phyloP scores from a whole-genome alignment of 2,113 vertebrate genomes.

The Bufo bufo region DNA sequence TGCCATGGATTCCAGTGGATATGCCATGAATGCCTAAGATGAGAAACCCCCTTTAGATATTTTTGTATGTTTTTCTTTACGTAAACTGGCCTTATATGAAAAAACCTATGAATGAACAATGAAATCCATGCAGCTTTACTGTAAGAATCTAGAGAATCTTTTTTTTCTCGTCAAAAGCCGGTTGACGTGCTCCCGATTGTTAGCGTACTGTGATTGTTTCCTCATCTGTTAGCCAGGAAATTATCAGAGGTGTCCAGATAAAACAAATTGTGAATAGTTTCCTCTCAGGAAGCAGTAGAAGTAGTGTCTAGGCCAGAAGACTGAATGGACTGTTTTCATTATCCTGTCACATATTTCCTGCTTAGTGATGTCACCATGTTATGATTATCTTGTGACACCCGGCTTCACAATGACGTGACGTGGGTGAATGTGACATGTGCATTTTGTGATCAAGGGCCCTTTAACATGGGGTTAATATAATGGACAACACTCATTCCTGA shows the following conservation, averaged over 20 bases:
- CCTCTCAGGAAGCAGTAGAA: slow-evolving; percentile 74
- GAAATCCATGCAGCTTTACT: too few species aligned
- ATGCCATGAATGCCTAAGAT: too few species aligned
- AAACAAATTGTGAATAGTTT: slow-evolving; percentile 73
- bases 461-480: too few species aligned
- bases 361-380: neutral
- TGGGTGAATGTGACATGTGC: neutral
- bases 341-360: neutral
- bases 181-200: slow-evolving; percentile 54
- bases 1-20: too few species aligned
- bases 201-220: slow-evolving; percentile 67
- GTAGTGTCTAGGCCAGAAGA: slow-evolving; percentile 64
- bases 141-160: too few species aligned
- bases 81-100: too few species aligned
- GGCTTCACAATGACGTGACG: neutral
- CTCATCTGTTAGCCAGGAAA: slow-evolving; percentile 69
- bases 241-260: slow-evolving; percentile 73
- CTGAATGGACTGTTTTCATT: neutral
- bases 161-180: neutral
- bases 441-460: too few species aligned
- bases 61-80: too few species aligned
- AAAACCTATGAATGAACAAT: neutral
- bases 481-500: too few species aligned
- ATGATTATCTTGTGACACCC: neutral
- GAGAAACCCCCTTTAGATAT: too few species aligned